A percentile compares a stretch with the other conserved stretches of the same genome.
phyloP scores from a whole-genome alignment of 2,113 vertebrate species.

The Leptocoma aspasia region DNA sequence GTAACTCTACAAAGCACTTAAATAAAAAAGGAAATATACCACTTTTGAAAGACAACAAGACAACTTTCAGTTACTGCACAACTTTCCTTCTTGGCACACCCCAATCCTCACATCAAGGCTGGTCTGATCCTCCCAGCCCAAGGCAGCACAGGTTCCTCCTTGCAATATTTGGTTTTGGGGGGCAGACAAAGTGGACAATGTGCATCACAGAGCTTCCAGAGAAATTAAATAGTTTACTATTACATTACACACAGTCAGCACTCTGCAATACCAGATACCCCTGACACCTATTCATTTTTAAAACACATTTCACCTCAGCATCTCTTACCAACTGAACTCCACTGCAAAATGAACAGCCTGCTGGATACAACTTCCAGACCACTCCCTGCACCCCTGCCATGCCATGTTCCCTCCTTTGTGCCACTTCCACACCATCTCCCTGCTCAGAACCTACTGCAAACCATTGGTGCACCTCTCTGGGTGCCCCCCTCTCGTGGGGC shows the following conservation, averaged over 20 bases:
- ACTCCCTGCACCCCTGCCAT: background rate
- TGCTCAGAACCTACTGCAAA: background rate
- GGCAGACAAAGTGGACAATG: background rate
- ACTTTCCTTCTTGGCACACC: background rate
- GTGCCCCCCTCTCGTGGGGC: accelerated
- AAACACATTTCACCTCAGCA: background rate
- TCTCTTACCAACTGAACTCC: background rate
- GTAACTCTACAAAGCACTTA: background rate
- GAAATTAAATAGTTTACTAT: background rate
- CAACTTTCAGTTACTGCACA: background rate
- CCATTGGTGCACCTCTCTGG: accelerated
- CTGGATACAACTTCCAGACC: background rate
- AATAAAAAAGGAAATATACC: background rate
- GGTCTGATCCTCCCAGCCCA: background rate
- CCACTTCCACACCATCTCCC: background rate
- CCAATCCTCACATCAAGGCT: background rate
- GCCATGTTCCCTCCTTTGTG: accelerated
- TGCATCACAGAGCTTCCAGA: accelerated
- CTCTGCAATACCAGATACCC: background rate
- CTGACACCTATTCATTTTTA: background rate
- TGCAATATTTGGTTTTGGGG: background rate
- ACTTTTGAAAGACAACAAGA: background rate
- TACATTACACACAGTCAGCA: background rate
- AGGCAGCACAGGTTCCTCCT: background rate
- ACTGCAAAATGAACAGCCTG: background rate